Conservation (phyloP, 2,888 invertebrate species). For the Pachydiplax longipennis region DNA sequence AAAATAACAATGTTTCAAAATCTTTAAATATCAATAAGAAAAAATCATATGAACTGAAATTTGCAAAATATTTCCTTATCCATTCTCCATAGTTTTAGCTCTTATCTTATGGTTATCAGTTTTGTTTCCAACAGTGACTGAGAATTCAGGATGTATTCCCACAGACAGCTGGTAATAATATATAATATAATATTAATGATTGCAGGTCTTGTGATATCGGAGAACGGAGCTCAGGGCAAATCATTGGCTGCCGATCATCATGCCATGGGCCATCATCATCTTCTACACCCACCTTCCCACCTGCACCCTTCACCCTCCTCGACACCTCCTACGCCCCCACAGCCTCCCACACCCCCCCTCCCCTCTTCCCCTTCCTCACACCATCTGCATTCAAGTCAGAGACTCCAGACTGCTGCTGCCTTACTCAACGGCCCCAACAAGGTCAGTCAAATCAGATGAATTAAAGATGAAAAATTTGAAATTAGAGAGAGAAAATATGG, state of each 20-base stretch:
- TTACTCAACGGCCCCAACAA: constrained; percentile 62
- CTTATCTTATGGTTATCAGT: no score
- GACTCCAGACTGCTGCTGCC: constrained; percentile 53
- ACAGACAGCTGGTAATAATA: background rate
- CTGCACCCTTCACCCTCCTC: constrained; percentile 50
- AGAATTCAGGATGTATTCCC: no score
- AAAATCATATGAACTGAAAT: no score
- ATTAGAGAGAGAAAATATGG: no score
- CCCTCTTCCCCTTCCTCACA: constrained; percentile 57
- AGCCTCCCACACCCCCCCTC: constrained; percentile 54
- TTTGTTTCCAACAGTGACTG: no score
- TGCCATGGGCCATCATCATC: constrained; percentile 41
- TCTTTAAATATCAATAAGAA: no score
- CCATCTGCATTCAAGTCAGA: constrained; percentile 53
- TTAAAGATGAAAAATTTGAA: no score
- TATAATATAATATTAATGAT: background rate
- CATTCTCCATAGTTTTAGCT: no score
- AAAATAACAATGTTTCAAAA: no score
- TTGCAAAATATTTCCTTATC: no score
- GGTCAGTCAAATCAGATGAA: no score
- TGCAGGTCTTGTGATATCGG: constrained; percentile 31
- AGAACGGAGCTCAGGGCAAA: constrained; percentile 21
- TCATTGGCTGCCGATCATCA: constrained; percentile 40
- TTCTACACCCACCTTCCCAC: constrained; percentile 53
- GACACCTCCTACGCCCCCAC: constrained; percentile 49